Base-by-base conservation (phyloP, 2,797 vertebrate species). In the Acipenser transmontanus region DNA sequence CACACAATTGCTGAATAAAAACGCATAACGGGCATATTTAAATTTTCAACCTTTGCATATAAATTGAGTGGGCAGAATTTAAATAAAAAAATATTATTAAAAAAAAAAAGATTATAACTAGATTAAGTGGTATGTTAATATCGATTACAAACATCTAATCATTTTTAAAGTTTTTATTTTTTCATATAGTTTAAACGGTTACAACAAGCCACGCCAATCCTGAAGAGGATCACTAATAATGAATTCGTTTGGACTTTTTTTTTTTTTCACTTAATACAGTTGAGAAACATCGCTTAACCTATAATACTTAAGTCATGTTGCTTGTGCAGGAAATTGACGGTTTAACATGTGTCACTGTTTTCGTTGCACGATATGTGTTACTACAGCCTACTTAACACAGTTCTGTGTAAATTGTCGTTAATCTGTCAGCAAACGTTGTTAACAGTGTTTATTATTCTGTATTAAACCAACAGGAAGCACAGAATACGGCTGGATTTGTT, bases 21-120 rank as follows among this genome's bases (percentile, higher is more conserved):
- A 87, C 34, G 4, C 34, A 1, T 34, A 34, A 34, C 84, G 62
- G 78, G 84, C 34, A 34, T 34, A 84, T 88, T 89, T 84, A 85
- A 87, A 90, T 90, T 87, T 86, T 88, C 87, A 89, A 90, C 89
- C 89, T 88, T 88, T 88, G 88, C 88, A 89, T 88, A 87, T 86
- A 88, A 89, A 91, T 90, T 91, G 87, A 89, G 88, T 91, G 90
- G 85, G 87, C 82, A 86, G 87, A 91, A 92, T 91, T 89, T 83
- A 89, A 61, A 68, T 68, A 34, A 34, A 34, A 17, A 34, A 34
- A 34, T 34, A 34, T 34, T 34, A 34, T 34, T 34, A 1, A 34
- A 34, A 34, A 34, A 34, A 34, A 34, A 34, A 34, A 1, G 17
- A 17, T 17, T 17, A 17, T 1, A 17, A 17, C 2, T 3, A 34